phyloP scores from a whole-genome alignment of 2,888 invertebrate genomes.

The Drosophila tripunctata region DNA sequence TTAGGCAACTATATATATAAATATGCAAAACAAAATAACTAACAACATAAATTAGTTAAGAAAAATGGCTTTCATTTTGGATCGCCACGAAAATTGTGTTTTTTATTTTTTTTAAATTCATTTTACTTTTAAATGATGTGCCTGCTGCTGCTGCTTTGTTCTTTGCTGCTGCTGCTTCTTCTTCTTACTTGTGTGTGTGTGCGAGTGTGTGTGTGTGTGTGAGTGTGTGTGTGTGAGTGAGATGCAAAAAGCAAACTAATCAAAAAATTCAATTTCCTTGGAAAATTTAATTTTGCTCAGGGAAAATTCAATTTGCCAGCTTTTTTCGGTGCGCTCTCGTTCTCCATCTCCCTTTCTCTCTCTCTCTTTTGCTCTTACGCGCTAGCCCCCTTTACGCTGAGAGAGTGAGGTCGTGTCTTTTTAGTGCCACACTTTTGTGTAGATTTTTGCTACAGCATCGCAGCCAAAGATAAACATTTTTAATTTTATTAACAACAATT shows the following conservation, averaged over 20 bases:
- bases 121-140: constrained; percentile 77
- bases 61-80: constrained; percentile 52
- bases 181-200: constrained; percentile 4
- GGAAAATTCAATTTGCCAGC: constrained; percentile 77
- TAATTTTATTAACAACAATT: constrained; percentile 76
- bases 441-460: constrained; percentile 40
- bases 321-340: constrained; percentile 52
- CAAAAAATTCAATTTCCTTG: constrained; percentile 82
- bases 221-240: constrained; percentile 59
- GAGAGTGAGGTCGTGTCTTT: constrained; percentile 8
- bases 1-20: constrained; percentile 36
- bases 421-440: constrained; percentile 62
- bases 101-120: constrained; percentile 63
- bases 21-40: constrained; percentile 25
- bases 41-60: not conserved
- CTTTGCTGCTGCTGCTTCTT: constrained; percentile 22
- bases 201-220: constrained; percentile 25
- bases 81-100: constrained; percentile 46
- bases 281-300: constrained; percentile 79
- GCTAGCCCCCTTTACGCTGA: constrained; percentile 21
- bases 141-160: constrained; percentile 40
- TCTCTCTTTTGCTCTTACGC: constrained; percentile 45
- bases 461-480: constrained; percentile 69
- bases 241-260: constrained; percentile 83
- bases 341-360: too few species aligned